Conservation (phyloP, 2,888 invertebrate genomes). For the Drosophila maculinotata region DNA sequence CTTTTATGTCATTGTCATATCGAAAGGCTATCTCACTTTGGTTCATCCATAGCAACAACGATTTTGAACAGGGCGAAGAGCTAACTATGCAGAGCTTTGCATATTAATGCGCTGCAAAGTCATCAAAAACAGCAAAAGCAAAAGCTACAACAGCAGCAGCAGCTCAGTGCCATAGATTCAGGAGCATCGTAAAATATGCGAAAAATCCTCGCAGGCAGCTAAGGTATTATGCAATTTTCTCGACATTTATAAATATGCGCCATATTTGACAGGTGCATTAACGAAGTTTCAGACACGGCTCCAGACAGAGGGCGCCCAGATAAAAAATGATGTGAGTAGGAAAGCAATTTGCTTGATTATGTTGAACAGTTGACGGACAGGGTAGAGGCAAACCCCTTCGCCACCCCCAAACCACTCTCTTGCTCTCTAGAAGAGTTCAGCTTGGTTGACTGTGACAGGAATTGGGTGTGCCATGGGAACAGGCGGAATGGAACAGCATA, state of each 20-base stretch:
- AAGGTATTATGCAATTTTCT: slow-evolving; percentile 75
- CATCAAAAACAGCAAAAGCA: slow-evolving; percentile 41
- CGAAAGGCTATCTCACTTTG: slow-evolving; percentile 34
- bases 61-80: neutral
- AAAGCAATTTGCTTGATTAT: slow-evolving; percentile 82
- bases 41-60: slow-evolving; percentile 4
- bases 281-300: slow-evolving; percentile 64
- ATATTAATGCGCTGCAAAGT: slow-evolving; percentile 61
- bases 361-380: slow-evolving; percentile 64
- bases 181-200: slow-evolving; percentile 36
- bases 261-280: slow-evolving; percentile 80
- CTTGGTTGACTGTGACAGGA: slow-evolving; percentile 1
- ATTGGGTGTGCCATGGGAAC: slow-evolving; percentile 3
- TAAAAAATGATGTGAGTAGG: slow-evolving; percentile 81
- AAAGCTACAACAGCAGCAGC: slow-evolving; percentile 32
- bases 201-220: slow-evolving; percentile 46
- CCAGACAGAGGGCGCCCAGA: slow-evolving; percentile 33
- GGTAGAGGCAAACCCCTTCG: no score
- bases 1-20: slow-evolving; percentile 46
- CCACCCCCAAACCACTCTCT: no score
- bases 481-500: slow-evolving; percentile 21
- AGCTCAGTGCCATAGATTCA: slow-evolving; percentile 16
- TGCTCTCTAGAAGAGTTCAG: no score
- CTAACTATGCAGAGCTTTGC: slow-evolving; percentile 55
- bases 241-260: slow-evolving; percentile 70